These are phyloP conservation scores for Oceanites oceanicus DNA, from an alignment of 2,113 vertebrate species.

Conservation along the genomic window DNA sequence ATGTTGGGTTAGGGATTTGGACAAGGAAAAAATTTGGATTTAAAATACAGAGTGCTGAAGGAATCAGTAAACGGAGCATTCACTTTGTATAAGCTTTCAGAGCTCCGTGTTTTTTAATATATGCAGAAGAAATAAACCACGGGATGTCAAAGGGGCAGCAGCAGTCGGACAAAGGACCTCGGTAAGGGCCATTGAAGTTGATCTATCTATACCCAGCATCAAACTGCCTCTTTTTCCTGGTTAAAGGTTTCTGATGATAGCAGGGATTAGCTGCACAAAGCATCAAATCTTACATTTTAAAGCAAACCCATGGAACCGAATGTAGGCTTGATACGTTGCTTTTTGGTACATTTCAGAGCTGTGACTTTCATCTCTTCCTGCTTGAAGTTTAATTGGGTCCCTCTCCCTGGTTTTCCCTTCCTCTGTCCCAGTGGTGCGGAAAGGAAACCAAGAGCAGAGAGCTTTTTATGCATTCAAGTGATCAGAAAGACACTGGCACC, in stretches of 20 bases:
- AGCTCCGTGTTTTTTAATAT: neutral
- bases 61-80: neutral
- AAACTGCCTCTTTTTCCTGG: neutral
- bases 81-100: neutral
- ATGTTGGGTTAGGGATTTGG: neutral
- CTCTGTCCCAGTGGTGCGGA: neutral
- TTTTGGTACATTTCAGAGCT: neutral
- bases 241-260: neutral
- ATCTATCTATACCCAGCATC: neutral
- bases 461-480: neutral
- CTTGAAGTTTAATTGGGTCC: neutral
- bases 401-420: neutral
- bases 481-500: neutral
- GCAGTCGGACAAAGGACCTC: neutral
- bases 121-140: neutral
- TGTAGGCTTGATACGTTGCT: rapidly evolving
- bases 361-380: neutral
- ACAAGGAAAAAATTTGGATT: neutral
- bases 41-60: neutral
- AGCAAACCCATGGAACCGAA: neutral
- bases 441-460: neutral
- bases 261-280: neutral
- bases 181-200: neutral
- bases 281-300: neutral
- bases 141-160: neutral